phyloP scores from a whole-genome alignment of 2,113 vertebrate species.

The Cranoglanis bouderius region DNA sequence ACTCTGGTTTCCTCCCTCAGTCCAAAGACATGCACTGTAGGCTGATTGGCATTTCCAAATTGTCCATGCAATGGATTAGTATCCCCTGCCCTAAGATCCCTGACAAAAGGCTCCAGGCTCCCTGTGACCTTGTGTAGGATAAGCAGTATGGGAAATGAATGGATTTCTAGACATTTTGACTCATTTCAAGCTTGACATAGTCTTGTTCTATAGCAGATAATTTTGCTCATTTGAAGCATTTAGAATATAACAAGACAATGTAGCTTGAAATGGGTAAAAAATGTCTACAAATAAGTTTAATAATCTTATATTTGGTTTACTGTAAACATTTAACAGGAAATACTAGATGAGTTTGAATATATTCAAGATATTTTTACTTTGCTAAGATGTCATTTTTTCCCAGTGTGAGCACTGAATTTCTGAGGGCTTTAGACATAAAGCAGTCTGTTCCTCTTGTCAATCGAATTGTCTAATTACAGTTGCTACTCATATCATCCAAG shows the following conservation, averaged over 20 bases:
- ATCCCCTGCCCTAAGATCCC: no score
- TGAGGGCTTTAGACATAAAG: conserved; percentile 70
- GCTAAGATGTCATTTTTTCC: background rate
- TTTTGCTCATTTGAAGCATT: background rate
- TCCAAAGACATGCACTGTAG: no score
- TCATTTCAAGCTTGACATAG: background rate
- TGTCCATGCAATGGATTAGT: no score
- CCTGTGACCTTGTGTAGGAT: no score
- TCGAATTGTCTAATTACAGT: conserved; percentile 77
- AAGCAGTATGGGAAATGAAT: no score
- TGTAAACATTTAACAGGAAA: background rate
- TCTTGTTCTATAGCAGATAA: background rate
- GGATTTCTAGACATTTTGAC: background rate
- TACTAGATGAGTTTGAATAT: background rate
- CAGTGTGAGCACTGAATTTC: conserved; percentile 57
- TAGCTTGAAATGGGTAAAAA: background rate
- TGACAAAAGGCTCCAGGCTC: no score
- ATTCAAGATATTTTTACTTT: background rate
- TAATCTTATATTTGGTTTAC: background rate
- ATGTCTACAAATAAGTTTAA: background rate
- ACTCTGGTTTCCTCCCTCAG: no score
- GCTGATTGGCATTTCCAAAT: no score
- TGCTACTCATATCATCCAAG: conserved; percentile 76
- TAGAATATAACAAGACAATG: background rate
- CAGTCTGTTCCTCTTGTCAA: conserved; percentile 70